Conservation (phyloP, 1,140 invertebrate species). For the Musca vetustissima region DNA sequence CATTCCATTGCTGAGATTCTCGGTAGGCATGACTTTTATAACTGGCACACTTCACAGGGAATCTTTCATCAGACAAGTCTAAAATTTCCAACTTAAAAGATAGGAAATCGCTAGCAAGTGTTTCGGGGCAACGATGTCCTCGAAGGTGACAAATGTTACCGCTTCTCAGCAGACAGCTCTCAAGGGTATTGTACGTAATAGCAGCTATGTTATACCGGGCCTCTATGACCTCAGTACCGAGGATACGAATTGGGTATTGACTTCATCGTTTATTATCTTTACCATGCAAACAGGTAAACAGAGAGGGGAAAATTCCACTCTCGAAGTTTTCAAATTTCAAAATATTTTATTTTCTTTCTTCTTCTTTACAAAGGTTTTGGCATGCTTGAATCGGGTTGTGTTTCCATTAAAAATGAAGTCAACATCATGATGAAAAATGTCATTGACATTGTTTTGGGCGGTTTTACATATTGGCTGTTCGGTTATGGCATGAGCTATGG, state of each 20-base stretch:
- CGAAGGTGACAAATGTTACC: slow-evolving; percentile 39
- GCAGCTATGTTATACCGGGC: slow-evolving; percentile 56
- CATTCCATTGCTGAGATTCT: too few species aligned
- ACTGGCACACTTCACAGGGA: not conserved
- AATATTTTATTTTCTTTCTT: not conserved
- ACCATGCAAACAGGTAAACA: slow-evolving; percentile 91
- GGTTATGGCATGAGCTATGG: slow-evolving; percentile 93
- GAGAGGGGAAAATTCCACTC: not conserved
- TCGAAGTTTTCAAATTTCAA: not conserved
- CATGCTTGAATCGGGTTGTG: slow-evolving; percentile 88
- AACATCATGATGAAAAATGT: slow-evolving; percentile 98
- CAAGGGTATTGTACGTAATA: slow-evolving; percentile 41
- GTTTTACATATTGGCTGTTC: slow-evolving; percentile 88
- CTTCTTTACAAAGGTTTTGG: slow-evolving; percentile 83
- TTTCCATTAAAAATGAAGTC: slow-evolving; percentile 91
- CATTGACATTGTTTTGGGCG: slow-evolving; percentile 88
- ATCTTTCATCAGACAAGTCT: not conserved
- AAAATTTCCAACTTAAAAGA: too few species aligned
- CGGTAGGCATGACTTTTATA: too few species aligned
- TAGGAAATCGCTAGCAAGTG: not conserved
- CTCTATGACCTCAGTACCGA: slow-evolving; percentile 66
- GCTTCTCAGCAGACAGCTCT: slow-evolving; percentile 37
- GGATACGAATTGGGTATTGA: slow-evolving; percentile 91
- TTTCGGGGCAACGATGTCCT: slow-evolving; percentile 29
- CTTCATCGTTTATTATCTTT: slow-evolving; percentile 93